These are phyloP conservation scores for Cololabis saira DNA, from an alignment of 2,113 vertebrate species.

Conservation along the genomic window DNA sequence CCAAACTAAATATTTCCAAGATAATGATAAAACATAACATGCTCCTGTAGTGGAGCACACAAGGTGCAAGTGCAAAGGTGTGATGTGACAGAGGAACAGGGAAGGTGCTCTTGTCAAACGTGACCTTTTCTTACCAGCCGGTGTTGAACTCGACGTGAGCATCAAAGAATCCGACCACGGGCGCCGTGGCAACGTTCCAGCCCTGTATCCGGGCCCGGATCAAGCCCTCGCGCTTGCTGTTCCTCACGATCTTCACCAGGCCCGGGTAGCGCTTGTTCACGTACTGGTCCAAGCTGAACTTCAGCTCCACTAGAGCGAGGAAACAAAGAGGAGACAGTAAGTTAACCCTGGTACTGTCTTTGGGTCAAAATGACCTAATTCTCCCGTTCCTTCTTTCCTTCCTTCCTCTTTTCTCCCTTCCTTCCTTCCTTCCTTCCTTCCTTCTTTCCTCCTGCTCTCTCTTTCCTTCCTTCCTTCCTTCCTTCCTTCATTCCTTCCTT, in stretches of 20 bases:
- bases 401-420: no score
- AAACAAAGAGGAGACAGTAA: constrained; percentile 32
- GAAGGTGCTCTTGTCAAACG: constrained; percentile 30
- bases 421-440: no score
- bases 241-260: constrained; percentile 95
- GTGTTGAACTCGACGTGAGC: constrained; percentile 97
- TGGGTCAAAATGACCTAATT: no score
- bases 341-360: no score
- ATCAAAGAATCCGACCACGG: constrained; percentile 94
- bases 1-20: constrained; percentile 7
- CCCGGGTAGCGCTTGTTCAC: constrained; percentile 94
- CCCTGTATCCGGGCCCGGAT: constrained; percentile 97
- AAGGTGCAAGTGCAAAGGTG: constrained; percentile 32
- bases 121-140: constrained; percentile 88
- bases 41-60: constrained; percentile 20
- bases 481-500: no score
- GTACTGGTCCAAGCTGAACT: constrained; percentile 95
- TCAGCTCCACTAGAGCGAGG: constrained; percentile 88
- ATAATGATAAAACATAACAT: constrained; percentile 49
- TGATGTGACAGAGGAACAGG: constrained; percentile 22
- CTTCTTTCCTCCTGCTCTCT: no score
- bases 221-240: constrained; percentile 91
- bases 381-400: no score
- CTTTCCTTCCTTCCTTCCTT: no score
- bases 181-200: constrained; percentile 93